A percentile compares a stretch with the other conserved stretches of the same genome.
These are phyloP conservation scores for Lepus timidus DNA, from an alignment of 2,113 vertebrate species.

Conservation along the genomic window DNA sequence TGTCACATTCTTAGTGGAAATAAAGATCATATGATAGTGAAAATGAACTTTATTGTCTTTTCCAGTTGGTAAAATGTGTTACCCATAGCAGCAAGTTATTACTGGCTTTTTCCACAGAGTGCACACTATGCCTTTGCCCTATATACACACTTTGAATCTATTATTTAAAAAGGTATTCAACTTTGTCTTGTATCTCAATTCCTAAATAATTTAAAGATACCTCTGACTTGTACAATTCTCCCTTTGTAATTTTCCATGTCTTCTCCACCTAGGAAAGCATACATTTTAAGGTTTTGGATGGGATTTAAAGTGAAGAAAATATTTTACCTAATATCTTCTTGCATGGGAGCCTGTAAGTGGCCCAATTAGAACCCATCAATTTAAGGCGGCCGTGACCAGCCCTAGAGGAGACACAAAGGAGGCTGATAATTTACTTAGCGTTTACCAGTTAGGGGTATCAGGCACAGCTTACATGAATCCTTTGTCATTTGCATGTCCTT, in stretches of 20 bases:
- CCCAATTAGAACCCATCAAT: constrained; percentile 40
- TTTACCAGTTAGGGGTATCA: constrained; percentile 66
- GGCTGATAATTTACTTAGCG: constrained; percentile 73
- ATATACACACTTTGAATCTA: constrained; percentile 70
- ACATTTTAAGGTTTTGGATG: constrained; percentile 69
- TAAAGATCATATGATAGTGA: constrained; percentile 42
- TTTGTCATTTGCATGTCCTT: constrained; percentile 59
- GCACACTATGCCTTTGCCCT: constrained; percentile 44
- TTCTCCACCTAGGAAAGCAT: constrained; percentile 74
- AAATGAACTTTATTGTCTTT: constrained; percentile 70
- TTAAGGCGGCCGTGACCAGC: constrained; percentile 44
- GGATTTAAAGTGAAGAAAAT: constrained; percentile 69
- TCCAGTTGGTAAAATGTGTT: constrained; percentile 44
- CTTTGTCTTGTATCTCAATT: constrained; percentile 72
- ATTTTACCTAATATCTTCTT: constrained; percentile 52
- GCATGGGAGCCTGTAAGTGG: neutral
- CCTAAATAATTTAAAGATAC: constrained; percentile 75
- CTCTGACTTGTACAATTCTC: constrained; percentile 73
- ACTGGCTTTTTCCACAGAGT: constrained; percentile 48
- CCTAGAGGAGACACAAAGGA: constrained; percentile 48
- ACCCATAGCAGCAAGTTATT: constrained; percentile 32
- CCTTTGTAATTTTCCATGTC: constrained; percentile 81
- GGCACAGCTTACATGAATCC: constrained; percentile 54
- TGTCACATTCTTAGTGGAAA: constrained; percentile 33
- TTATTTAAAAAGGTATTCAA: constrained; percentile 75